Conservation (phyloP, 2,797 vertebrate species). For the Pelodytes ibericus region DNA sequence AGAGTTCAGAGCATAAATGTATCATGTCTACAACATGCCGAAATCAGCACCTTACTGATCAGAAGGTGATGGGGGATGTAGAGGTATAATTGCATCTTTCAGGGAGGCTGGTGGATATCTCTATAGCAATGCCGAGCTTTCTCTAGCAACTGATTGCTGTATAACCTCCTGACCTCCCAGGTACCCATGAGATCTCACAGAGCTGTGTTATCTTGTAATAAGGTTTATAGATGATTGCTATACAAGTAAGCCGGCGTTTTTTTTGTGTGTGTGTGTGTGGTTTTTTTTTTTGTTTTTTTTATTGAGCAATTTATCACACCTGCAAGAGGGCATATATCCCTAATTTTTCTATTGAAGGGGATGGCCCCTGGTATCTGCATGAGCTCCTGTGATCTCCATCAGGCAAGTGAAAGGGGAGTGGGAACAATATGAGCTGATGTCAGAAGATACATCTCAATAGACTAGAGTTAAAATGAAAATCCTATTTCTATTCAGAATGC, state of each 20-base stretch:
- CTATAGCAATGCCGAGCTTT: background rate
- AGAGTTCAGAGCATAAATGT: slow-evolving; percentile 10
- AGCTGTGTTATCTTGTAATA: slow-evolving; percentile 40
- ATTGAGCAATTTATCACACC: slow-evolving; percentile 43
- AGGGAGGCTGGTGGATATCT: slow-evolving; percentile 13
- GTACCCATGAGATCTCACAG: background rate
- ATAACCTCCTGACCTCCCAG: slow-evolving; percentile 16
- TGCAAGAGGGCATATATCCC: background rate
- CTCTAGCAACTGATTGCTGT: slow-evolving; percentile 21
- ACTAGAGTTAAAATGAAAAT: no score
- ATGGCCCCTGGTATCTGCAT: background rate
- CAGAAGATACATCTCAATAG: no score
- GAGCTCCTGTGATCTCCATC: no score
- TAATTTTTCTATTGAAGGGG: background rate
- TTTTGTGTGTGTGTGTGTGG: no score
- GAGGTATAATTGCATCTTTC: slow-evolving; percentile 19
- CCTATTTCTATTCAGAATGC: no score
- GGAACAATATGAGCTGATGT: no score
- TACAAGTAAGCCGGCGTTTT: background rate
- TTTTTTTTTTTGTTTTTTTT: slow-evolving; percentile 7
- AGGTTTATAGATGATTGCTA: slow-evolving; percentile 28
- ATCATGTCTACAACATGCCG: slow-evolving; percentile 18
- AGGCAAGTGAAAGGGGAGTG: no score
- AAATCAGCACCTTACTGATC: slow-evolving; percentile 17
- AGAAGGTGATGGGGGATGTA: background rate